Percentiles rank a stretch among this genome's conserved stretches.
Evolutionary conservation across 2,113 vertebrate species (phyloP).

Genomic region (Lates calcarifer): DNA sequence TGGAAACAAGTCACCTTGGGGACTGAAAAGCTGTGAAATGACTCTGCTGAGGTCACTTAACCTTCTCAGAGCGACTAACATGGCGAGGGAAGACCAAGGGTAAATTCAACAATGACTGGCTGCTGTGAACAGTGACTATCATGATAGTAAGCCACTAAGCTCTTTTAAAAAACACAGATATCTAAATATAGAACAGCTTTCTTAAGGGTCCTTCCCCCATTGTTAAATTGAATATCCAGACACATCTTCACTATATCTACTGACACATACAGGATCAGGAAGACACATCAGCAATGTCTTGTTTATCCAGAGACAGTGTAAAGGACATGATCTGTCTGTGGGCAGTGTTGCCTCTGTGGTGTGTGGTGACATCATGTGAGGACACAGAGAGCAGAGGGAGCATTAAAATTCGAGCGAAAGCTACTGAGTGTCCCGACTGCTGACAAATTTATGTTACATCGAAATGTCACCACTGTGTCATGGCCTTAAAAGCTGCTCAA

Average conservation of each 20-base stretch:
- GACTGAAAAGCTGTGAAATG: slow-evolving; percentile 73
- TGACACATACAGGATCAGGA: neutral
- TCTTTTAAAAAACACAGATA: slow-evolving; percentile 14
- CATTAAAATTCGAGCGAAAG: slow-evolving; percentile 3
- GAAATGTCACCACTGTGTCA: slow-evolving; percentile 28
- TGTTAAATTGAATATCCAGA: slow-evolving; percentile 40
- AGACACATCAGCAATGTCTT: neutral
- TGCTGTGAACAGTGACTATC: slow-evolving; percentile 37
- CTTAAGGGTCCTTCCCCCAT: slow-evolving; percentile 33
- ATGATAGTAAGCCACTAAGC: slow-evolving; percentile 6
- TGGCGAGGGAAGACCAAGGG: slow-evolving; percentile 36
- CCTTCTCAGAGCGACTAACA: slow-evolving; percentile 47
- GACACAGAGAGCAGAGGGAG: neutral
- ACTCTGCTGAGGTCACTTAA: slow-evolving; percentile 68
- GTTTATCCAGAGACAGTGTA: slow-evolving; percentile 3
- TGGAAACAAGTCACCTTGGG: slow-evolving; percentile 65
- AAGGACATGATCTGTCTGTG: slow-evolving; percentile 6
- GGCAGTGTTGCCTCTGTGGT: neutral
- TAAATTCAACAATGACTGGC: slow-evolving; percentile 52
- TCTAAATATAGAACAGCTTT: slow-evolving; percentile 40
- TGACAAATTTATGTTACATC: slow-evolving; percentile 20
- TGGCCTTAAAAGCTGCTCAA: slow-evolving; percentile 13
- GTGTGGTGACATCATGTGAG: neutral
- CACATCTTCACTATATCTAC: neutral
- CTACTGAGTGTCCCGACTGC: neutral